A percentile compares a stretch with the other conserved stretches of the same genome.
Evolutionary conservation across 1,140 invertebrate genomes (phyloP).

Genomic region (Drosophila leontia): DNA sequence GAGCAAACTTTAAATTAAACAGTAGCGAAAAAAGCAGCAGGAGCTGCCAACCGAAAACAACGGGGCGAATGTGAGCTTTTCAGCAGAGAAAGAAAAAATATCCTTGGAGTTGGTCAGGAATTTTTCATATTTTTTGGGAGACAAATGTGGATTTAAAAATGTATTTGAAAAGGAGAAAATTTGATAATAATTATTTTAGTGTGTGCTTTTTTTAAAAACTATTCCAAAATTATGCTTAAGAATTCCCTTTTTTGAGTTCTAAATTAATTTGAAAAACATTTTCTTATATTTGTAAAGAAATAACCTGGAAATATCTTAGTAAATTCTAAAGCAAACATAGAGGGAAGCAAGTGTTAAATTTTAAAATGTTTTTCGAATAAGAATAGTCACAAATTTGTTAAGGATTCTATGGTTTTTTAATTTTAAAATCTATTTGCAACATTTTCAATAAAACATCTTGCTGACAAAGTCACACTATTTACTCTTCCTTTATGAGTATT

Average conservation of each 20-base stretch:
- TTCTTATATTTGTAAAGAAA: not conserved
- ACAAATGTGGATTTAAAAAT: not conserved
- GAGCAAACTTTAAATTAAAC: slow-evolving; percentile 55
- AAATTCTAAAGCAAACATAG: too few species aligned
- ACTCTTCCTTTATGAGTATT: not conserved
- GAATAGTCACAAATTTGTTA: too few species aligned
- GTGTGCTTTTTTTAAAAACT: not conserved
- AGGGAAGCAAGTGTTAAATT: not conserved
- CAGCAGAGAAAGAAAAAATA: slow-evolving; percentile 19
- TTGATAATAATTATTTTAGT: not conserved
- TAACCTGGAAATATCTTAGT: not conserved
- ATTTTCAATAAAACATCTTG: not conserved
- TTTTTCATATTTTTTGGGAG: not conserved
- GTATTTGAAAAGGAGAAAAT: not conserved
- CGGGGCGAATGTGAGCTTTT: slow-evolving; percentile 8
- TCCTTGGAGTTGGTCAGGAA: not conserved
- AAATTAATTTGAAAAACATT: not conserved
- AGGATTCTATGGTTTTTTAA: not conserved
- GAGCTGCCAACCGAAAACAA: slow-evolving; percentile 14
- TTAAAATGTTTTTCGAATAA: not conserved
- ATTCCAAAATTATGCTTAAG: too few species aligned
- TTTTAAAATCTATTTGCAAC: not conserved
- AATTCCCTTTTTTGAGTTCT: too few species aligned
- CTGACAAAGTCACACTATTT: not conserved
- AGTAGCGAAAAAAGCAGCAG: slow-evolving; percentile 35